Evolutionary conservation across 2,113 vertebrate genomes (phyloP).

Genomic region (Siphamia tubifer): DNA sequence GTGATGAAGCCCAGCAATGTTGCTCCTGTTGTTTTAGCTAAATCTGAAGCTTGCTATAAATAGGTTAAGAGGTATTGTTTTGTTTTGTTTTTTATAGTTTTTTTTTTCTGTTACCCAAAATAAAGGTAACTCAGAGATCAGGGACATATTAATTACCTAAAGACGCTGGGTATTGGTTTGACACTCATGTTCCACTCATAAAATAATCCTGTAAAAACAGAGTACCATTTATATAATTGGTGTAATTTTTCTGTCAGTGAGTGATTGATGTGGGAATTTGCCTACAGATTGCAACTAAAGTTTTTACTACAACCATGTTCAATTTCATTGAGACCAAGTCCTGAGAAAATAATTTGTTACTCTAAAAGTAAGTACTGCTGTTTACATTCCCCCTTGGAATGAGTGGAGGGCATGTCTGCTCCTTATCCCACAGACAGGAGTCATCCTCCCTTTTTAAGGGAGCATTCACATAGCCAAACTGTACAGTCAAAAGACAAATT

Average conservation of each 20-base stretch:
- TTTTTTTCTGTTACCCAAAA: too few species aligned
- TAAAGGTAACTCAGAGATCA: not conserved
- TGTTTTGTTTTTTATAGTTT: too few species aligned
- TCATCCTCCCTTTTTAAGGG: conserved; percentile 24
- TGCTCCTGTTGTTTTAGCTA: conserved; percentile 12
- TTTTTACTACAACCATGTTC: conserved; percentile 5
- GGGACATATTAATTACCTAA: not conserved
- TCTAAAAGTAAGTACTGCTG: conserved; percentile 42
- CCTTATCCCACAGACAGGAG: conserved; percentile 43
- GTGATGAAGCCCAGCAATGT: conserved; percentile 18
- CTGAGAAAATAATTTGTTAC: conserved; percentile 24
- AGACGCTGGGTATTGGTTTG: not conserved
- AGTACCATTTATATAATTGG: not conserved
- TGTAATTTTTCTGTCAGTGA: not conserved
- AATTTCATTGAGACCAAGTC: conserved; percentile 11
- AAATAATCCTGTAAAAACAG: not conserved
- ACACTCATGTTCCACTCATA: not conserved
- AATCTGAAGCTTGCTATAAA: conserved; percentile 11
- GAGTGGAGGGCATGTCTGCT: conserved; percentile 33
- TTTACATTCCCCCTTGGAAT: conserved; percentile 61
- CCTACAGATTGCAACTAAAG: not conserved
- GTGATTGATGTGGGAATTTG: conserved; percentile 12
- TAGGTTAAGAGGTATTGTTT: not conserved
- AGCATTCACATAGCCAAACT: conserved; percentile 33
- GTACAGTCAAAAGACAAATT: conserved; percentile 11